phyloP scores from a whole-genome alignment of 1,140 invertebrate genomes.

The Panulirus ornatus region DNA sequence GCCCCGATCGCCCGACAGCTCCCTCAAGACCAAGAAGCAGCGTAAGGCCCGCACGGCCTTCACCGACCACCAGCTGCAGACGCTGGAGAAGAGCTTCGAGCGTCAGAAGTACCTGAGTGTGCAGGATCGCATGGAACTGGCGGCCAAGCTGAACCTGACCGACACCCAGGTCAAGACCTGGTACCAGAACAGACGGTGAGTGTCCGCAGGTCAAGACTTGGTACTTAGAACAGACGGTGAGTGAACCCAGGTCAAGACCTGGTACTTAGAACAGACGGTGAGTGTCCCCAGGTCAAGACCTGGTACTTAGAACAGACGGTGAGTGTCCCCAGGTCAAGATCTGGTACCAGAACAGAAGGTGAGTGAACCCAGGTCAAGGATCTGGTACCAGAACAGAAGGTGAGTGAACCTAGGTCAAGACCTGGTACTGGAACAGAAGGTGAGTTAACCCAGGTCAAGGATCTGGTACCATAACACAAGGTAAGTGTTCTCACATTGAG shows the following conservation, averaged over 20 bases:
- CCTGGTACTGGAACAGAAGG: no score
- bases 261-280: no score
- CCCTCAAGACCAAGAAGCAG: conserved; percentile 53
- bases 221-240: neutral
- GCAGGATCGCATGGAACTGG: conserved; percentile 65
- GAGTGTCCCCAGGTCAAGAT: no score
- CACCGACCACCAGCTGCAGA: conserved; percentile 63
- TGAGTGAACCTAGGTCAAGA: neutral
- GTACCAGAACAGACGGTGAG: conserved; percentile 67
- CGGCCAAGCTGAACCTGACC: conserved; percentile 61
- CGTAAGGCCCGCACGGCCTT: conserved; percentile 62
- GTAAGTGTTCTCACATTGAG: no score
- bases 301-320: no score
- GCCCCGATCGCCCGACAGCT: conserved; percentile 36
- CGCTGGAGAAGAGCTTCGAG: conserved; percentile 68
- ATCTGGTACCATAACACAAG: no score
- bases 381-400: neutral
- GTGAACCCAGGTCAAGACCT: neutral
- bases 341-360: no score
- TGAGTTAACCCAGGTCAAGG: no score
- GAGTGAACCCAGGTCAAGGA: no score
- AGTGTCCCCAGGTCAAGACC: no score
- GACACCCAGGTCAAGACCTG: conserved; percentile 67
- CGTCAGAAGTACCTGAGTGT: conserved; percentile 68
- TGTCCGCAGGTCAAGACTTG: conserved; percentile 12